A percentile compares a stretch with the other conserved stretches of the same genome.
These are phyloP conservation scores for Fukomys damarensis DNA, from an alignment of 2,113 vertebrate species.

Conservation along the genomic window DNA sequence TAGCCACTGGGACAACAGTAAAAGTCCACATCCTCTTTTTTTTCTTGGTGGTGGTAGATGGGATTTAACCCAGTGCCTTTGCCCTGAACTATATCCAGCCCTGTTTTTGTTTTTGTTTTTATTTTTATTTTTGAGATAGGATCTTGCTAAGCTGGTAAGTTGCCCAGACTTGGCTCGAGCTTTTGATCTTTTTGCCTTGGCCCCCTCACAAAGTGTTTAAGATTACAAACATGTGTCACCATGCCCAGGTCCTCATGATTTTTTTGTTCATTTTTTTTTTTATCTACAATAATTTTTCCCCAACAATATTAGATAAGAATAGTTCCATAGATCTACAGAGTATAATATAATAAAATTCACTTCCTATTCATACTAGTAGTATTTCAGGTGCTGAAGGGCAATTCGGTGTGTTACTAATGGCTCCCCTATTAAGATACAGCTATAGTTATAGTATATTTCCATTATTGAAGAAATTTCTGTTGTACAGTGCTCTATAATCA, in stretches of 20 bases:
- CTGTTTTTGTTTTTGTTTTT: background rate
- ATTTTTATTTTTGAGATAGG: background rate
- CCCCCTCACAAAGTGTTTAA: background rate
- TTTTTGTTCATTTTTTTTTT: conserved; percentile 31
- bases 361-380: background rate
- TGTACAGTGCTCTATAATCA: conserved; percentile 38
- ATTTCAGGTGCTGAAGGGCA: conserved; percentile 3
- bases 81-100: background rate
- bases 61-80: background rate
- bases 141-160: background rate
- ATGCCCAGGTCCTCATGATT: background rate
- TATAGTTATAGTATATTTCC: background rate
- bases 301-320: background rate
- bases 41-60: background rate
- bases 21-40: background rate
- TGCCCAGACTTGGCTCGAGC: background rate
- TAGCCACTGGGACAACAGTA: background rate
- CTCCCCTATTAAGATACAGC: background rate
- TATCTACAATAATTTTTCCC: background rate
- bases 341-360: conserved; percentile 1
- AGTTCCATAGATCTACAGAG: background rate
- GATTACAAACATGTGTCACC: background rate
- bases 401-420: conserved; percentile 6
- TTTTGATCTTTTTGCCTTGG: background rate
- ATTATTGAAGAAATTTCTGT: background rate